phyloP scores from a whole-genome alignment of 64 coral and sea anemone genomes.

The Montipora efflorescens region DNA sequence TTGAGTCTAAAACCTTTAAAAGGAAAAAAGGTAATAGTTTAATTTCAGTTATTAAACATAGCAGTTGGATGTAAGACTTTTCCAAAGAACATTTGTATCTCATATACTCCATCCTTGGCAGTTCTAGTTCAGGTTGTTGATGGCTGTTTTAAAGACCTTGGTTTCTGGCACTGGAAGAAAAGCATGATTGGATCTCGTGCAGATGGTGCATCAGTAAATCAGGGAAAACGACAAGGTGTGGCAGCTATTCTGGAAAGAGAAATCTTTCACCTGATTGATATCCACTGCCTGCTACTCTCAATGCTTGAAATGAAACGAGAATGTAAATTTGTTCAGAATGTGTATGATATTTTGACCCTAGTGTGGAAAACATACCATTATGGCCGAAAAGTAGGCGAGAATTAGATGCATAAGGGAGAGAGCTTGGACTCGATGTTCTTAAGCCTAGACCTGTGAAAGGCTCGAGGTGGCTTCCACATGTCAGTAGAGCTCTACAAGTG shows the following conservation, averaged over 20 bases:
- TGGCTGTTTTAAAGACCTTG: too few relatives aligned
- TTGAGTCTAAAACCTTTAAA: too few relatives aligned
- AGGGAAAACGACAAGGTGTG: constrained; percentile 18
- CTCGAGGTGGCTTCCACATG: neutral
- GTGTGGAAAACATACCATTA: neutral
- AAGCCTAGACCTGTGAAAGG: neutral
- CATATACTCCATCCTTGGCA: neutral
- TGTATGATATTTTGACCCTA: neutral
- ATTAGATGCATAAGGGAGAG: neutral
- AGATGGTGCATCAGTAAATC: constrained; percentile 31
- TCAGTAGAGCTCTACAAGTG: neutral
- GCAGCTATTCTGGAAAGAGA: too few relatives aligned
- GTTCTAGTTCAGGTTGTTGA: constrained; percentile 19
- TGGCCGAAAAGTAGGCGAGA: neutral
- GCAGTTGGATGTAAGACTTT: neutral
- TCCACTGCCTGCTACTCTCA: neutral
- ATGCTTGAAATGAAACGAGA: constrained; percentile 7
- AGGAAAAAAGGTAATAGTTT: neutral
- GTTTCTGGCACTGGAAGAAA: constrained; percentile 34
- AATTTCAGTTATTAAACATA: neutral
- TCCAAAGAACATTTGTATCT: constrained; percentile 2
- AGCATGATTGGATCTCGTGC: neutral
- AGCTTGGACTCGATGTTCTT: constrained; percentile 19
- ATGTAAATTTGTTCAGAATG: neutral
- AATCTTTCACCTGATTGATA: neutral